Conservation (phyloP, 2,113 vertebrate genomes). For the Pomatostomus ruficeps region DNA sequence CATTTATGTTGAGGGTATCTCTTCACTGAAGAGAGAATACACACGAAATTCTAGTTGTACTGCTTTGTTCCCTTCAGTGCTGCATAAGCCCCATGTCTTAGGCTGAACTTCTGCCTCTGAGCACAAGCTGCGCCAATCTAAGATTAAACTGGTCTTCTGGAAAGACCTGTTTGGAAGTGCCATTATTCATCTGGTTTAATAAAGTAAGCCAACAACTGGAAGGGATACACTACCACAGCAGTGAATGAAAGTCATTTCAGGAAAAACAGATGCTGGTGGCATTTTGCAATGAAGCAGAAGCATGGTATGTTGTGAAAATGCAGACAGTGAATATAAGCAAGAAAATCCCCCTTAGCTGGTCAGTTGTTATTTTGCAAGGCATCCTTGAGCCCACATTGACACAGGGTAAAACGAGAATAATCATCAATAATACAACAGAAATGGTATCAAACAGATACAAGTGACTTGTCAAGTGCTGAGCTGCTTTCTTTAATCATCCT, state of each 20-base stretch:
- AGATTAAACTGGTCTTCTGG: neutral
- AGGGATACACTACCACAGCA: neutral
- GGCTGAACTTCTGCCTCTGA: neutral
- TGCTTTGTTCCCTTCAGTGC: neutral
- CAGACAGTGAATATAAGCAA: neutral
- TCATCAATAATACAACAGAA: neutral
- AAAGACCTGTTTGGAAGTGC: neutral
- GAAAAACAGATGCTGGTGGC: neutral
- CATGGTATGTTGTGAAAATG: neutral
- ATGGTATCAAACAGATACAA: neutral
- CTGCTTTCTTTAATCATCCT: neutral
- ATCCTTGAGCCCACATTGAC: neutral
- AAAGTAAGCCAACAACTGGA: neutral
- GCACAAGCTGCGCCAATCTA: neutral
- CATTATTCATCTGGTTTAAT: neutral
- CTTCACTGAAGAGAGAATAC: neutral
- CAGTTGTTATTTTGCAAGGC: neutral
- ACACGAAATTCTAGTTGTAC: rapidly evolving
- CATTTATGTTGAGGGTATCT: neutral
- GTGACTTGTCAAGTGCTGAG: neutral
- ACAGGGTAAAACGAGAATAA: neutral
- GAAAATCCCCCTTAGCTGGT: neutral
- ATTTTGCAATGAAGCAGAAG: neutral
- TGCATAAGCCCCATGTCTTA: neutral
- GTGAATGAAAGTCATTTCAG: neutral